These are phyloP conservation scores for Cephus cinctus DNA, from an alignment of 1,140 invertebrate species.

Conservation along the genomic window DNA sequence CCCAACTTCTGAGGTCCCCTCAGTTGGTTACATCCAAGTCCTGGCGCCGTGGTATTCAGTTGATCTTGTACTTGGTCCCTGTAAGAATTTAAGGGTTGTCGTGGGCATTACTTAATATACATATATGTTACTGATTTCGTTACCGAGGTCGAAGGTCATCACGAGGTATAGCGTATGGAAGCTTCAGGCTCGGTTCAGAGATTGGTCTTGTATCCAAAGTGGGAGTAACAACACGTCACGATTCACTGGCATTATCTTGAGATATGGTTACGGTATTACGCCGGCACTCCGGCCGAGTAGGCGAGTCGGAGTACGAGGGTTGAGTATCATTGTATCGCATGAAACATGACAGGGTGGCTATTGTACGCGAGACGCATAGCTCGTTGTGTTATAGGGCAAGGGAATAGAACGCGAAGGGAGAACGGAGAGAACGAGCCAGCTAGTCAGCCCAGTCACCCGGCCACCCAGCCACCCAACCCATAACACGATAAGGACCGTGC, in stretches of 20 bases:
- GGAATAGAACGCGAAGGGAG: conserved; percentile 14
- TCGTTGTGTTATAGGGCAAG: not conserved
- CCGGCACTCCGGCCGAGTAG: conserved; percentile 15
- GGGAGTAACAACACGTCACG: too few relatives aligned
- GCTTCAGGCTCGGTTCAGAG: too few relatives aligned
- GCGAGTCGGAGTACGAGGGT: conserved; percentile 30
- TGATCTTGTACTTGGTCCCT: too few relatives aligned
- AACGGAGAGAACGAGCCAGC: conserved; percentile 22
- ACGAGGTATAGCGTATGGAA: too few relatives aligned
- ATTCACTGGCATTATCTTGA: conserved; percentile 55
- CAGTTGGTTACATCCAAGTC: too few relatives aligned
- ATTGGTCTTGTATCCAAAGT: too few relatives aligned
- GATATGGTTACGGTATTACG: conserved; percentile 38
- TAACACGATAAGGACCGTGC: conserved; percentile 55
- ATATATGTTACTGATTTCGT: too few relatives aligned
- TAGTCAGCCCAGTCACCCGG: conserved; percentile 19
- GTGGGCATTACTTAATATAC: too few relatives aligned
- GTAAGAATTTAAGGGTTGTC: too few relatives aligned
- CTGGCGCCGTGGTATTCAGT: too few relatives aligned
- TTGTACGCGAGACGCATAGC: conserved; percentile 49
- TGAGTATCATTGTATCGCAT: conserved; percentile 49
- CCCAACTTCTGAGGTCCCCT: too few relatives aligned
- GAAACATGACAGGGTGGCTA: conserved; percentile 50
- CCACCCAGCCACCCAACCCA: conserved; percentile 22
- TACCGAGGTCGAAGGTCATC: too few relatives aligned